A percentile compares a stretch with the other conserved stretches of the same genome.
Evolutionary conservation across 2,113 vertebrate genomes (phyloP).

Genomic region (Paramormyrops kingsleyae): DNA sequence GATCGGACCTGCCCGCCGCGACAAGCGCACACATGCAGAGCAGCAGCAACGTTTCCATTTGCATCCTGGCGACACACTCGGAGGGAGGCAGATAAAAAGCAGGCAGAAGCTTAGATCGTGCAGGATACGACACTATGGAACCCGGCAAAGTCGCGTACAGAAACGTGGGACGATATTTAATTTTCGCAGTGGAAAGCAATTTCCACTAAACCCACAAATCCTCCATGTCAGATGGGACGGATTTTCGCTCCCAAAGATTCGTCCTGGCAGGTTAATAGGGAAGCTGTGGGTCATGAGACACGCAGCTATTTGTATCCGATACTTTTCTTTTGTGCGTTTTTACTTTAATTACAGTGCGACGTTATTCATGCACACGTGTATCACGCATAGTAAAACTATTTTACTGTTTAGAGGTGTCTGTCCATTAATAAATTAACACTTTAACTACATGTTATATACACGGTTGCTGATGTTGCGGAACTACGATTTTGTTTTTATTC

Average conservation of each 20-base stretch:
- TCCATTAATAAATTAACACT: not conserved
- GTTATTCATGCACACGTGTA: not conserved
- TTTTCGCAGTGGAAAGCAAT: constrained; percentile 78
- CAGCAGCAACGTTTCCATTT: constrained; percentile 66
- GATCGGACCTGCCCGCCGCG: constrained; percentile 55
- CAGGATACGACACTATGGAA: constrained; percentile 21
- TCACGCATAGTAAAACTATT: not conserved
- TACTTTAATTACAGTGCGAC: not conserved
- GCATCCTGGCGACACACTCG: constrained; percentile 58
- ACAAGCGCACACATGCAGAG: constrained; percentile 65
- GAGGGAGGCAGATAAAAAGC: not conserved
- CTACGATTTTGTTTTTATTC: not conserved
- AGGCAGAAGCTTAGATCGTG: constrained; percentile 28
- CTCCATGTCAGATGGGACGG: constrained; percentile 77
- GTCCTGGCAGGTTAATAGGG: constrained; percentile 18
- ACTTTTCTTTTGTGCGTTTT: not conserved
- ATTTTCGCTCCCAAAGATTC: constrained; percentile 56
- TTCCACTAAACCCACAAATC: constrained; percentile 81
- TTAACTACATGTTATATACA: not conserved
- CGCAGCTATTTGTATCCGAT: not conserved
- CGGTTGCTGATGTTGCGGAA: not conserved
- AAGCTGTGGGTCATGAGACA: not conserved
- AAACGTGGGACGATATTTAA: constrained; percentile 69
- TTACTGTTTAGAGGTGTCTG: not conserved
- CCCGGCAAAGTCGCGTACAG: constrained; percentile 9